Percentiles rank a stretch among this genome's conserved stretches.
These are phyloP conservation scores for Chloromyia formosa DNA, from an alignment of 2,888 invertebrate genomes.

Conservation along the genomic window DNA sequence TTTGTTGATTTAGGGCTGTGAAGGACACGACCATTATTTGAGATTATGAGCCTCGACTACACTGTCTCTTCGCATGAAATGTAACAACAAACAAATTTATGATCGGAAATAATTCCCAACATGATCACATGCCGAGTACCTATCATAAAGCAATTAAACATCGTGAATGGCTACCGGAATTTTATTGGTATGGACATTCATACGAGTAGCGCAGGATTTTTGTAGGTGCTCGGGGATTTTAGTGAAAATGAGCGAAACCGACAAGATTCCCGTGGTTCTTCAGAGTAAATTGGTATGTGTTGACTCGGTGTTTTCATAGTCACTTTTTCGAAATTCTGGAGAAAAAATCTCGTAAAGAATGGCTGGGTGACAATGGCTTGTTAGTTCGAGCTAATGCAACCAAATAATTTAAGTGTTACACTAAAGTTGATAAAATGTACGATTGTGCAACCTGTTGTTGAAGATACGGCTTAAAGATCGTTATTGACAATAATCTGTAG, in stretches of 20 bases:
- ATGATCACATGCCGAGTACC: conserved; percentile 33
- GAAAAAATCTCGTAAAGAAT: too few relatives aligned
- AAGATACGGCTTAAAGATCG: too few relatives aligned
- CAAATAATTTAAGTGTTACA: too few relatives aligned
- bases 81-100: conserved; percentile 43
- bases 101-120: conserved; percentile 31
- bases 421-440: too few relatives aligned
- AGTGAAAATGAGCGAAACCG: neutral
- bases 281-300: conserved; percentile 1
- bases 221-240: neutral
- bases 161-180: conserved; percentile 38
- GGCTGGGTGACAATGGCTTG: too few relatives aligned
- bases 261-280: conserved; percentile 5
- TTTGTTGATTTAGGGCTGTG: conserved; percentile 40
- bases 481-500: too few relatives aligned
- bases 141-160: conserved; percentile 40
- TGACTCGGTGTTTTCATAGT: too few relatives aligned
- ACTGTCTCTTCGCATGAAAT: conserved; percentile 39
- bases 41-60: conserved; percentile 35
- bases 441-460: too few relatives aligned
- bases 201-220: neutral
- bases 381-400: too few relatives aligned
- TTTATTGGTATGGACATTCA: neutral
- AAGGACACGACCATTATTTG: conserved; percentile 41
- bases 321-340: too few relatives aligned